Evolutionary conservation across 1,140 invertebrate species (phyloP).

Genomic region (Drosophila nigromelanica): DNA sequence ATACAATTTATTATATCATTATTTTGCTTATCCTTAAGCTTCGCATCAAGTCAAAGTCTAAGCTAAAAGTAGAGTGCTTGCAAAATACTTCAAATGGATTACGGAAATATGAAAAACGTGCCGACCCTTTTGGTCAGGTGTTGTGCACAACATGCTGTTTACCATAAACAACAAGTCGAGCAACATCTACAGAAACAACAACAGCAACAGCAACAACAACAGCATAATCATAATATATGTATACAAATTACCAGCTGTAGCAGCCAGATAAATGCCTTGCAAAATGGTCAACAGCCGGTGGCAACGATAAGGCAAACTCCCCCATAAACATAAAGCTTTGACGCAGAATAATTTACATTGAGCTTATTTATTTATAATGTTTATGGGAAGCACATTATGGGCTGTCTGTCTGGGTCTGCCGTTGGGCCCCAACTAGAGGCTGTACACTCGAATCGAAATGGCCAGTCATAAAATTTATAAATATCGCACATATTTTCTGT

Average conservation of each 20-base stretch:
- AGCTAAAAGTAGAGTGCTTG: conserved; percentile 33
- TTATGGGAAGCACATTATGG: conserved; percentile 32
- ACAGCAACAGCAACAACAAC: conserved; percentile 24
- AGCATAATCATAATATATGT: conserved; percentile 42
- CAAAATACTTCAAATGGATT: conserved; percentile 52
- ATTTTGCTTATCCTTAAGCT: neutral
- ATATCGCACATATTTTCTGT: conserved; percentile 54
- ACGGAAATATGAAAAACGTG: conserved; percentile 57
- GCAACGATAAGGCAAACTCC: conserved; percentile 30
- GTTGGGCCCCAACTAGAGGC: conserved; percentile 1
- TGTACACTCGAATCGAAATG: conserved; percentile 18
- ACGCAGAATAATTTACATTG: conserved; percentile 60
- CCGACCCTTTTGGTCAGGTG: conserved; percentile 39
- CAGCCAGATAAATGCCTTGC: conserved; percentile 44
- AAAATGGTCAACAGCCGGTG: conserved; percentile 46
- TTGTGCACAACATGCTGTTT: conserved; percentile 11
- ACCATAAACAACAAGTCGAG: conserved; percentile 10
- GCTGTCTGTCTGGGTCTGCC: conserved; percentile 16
- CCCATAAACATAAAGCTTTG: conserved; percentile 47
- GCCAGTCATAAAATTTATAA: conserved; percentile 64
- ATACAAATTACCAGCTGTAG: conserved; percentile 60
- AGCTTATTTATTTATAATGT: conserved; percentile 62
- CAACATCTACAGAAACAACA: conserved; percentile 29
- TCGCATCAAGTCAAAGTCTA: neutral
- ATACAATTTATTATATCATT: neutral